phyloP scores from a whole-genome alignment of 1,140 invertebrate species.

The Drosophila neocordata region DNA sequence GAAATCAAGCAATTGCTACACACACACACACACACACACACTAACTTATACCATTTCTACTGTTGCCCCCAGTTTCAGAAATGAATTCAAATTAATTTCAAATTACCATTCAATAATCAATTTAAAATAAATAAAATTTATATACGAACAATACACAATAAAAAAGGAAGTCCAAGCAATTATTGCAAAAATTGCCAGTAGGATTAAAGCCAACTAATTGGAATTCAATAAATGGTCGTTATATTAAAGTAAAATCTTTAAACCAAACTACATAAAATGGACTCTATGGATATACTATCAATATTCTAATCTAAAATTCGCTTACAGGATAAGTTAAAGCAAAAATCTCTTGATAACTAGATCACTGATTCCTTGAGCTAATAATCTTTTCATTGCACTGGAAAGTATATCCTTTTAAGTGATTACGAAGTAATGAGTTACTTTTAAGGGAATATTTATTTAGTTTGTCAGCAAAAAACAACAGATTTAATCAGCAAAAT shows the following conservation, averaged over 20 bases:
- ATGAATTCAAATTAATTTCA: constrained; percentile 18
- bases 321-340: no score
- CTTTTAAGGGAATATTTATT: neutral
- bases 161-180: neutral
- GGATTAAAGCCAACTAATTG: no score
- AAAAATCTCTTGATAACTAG: no score
- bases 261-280: no score
- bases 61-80: neutral
- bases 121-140: constrained; percentile 15
- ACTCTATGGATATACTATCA: no score
- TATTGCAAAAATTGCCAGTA: no score
- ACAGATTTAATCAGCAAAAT: neutral
- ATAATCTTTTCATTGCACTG: no score
- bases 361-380: no score
- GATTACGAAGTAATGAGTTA: neutral
- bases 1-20: constrained; percentile 1
- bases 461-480: neutral
- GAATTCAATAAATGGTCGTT: no score
- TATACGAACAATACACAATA: neutral
- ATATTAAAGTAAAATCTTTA: no score
- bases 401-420: neutral
- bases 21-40: neutral
- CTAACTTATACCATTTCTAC: neutral
- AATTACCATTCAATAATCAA: constrained; percentile 13
- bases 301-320: no score